Percentiles rank a stretch among this genome's conserved stretches.
These are phyloP conservation scores for Neuroterus valhalla DNA, from an alignment of 1,140 invertebrate species.

Conservation along the genomic window DNA sequence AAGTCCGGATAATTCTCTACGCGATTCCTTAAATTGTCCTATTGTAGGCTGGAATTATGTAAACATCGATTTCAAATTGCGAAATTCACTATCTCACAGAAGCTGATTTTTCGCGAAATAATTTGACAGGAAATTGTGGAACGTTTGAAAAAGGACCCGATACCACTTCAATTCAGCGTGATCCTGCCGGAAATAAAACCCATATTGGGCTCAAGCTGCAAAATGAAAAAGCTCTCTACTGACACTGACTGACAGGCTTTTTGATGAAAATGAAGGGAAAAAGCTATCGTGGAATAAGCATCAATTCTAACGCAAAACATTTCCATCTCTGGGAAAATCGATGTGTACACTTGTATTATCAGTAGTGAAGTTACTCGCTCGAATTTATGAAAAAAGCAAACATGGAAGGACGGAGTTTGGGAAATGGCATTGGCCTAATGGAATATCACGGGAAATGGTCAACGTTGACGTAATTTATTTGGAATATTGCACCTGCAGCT, in stretches of 20 bases:
- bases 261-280: slow-evolving; percentile 6
- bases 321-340: slow-evolving; percentile 6
- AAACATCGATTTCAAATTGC: too few species aligned
- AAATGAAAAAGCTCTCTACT: slow-evolving; percentile 4
- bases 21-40: too few species aligned
- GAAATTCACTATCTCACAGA: not conserved
- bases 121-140: not conserved
- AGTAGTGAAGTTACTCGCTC: not conserved
- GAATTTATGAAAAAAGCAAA: not conserved
- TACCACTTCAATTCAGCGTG: not conserved
- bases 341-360: not conserved
- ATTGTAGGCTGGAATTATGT: too few species aligned
- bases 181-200: not conserved
- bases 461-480: slow-evolving; percentile 3
- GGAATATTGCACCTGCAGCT: not conserved
- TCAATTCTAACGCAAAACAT: slow-evolving; percentile 15
- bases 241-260: slow-evolving; percentile 18
- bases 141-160: not conserved
- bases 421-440: not conserved
- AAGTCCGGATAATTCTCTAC: too few species aligned
- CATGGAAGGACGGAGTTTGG: not conserved
- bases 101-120: not conserved
- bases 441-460: not conserved
- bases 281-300: slow-evolving; percentile 4
- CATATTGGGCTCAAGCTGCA: not conserved